A percentile compares a stretch with the other conserved stretches of the same genome.
These are phyloP conservation scores for Siphonodentalium dalli DNA, from an alignment of 2,888 invertebrate species.

Conservation along the genomic window DNA sequence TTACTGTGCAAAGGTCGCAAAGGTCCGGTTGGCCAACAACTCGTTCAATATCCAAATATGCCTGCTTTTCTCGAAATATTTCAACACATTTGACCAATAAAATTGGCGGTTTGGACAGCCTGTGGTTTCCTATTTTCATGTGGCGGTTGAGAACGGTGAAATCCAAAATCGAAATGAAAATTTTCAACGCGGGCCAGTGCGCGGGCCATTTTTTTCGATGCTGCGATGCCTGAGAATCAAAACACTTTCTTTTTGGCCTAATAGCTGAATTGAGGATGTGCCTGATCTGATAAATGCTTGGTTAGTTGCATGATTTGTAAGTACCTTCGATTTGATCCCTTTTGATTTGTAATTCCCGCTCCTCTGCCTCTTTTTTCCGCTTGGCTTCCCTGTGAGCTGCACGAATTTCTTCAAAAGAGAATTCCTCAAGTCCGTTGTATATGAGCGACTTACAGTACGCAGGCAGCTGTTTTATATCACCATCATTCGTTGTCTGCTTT, in stretches of 20 bases:
- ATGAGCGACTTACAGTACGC: conserved; percentile 76
- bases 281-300: neutral
- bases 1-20: too few species aligned
- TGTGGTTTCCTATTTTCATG: too few species aligned
- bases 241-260: neutral
- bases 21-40: too few species aligned
- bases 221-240: too few species aligned
- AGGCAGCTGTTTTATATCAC: conserved; percentile 69
- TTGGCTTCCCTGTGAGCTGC: conserved; percentile 63
- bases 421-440: conserved; percentile 74
- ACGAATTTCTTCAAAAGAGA: conserved; percentile 80
- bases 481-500: conserved; percentile 8
- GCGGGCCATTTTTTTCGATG: too few species aligned
- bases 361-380: conserved; percentile 26
- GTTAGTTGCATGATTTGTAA: neutral
- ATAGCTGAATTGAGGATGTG: neutral
- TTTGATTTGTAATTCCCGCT: conserved; percentile 29
- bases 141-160: too few species aligned
- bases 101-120: too few species aligned
- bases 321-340: conserved; percentile 25
- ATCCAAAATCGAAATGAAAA: too few species aligned
- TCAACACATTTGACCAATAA: too few species aligned
- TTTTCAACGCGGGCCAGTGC: too few species aligned
- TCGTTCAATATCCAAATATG: too few species aligned
- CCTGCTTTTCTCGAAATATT: too few species aligned